Evolutionary conservation across 2,888 invertebrate genomes (phyloP), one percentile per base, ranked within the genome.

Genomic region (Cerceris ruficornis): DNA sequence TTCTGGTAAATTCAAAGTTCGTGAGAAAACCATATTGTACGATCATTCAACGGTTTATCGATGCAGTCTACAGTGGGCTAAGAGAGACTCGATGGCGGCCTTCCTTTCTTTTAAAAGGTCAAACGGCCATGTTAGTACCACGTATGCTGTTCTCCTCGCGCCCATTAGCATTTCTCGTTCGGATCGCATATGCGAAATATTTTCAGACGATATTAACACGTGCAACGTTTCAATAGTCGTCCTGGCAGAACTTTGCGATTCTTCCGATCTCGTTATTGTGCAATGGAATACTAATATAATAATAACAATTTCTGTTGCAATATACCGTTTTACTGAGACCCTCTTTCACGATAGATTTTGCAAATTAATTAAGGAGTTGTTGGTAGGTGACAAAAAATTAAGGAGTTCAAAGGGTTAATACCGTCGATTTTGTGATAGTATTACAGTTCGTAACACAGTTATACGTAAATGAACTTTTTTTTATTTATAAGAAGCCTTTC

Each of bases 61-160:
- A 76, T 75, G 82, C 71, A 73, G 75, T 67, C 61, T 60, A 43
- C 62, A 70, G 52, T 65, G 61, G 42, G 52, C 68, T 75, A 67
- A 39, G 74, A 83, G 71, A 75, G 73, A 65, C 66, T 14, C 71
- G 61, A 62, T 75, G 76, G 60, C 83, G 85, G 88, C 87, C 88
- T 88, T 88, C 88, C 89, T 89, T 87, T 88, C 87, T 86, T 85
- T 82, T 67, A 66, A 90, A 90, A 91, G 90, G 90, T 91, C 90
- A 91, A 88, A 87, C 87, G 88, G 88, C 83, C 86, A 88, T 82
- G 82, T 77, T 85, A 66, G 76, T 83, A 83, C 81, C 82, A 73
- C 77, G 79, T 83, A 82, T 65, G 77, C 81, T 75, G 70, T 82
- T 80, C 84, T 85, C 72, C 50, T 58, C 69, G 57, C 61, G 55